Base-by-base conservation (phyloP, 2,888 invertebrate species). In the Adelognathus sp. region DNA sequence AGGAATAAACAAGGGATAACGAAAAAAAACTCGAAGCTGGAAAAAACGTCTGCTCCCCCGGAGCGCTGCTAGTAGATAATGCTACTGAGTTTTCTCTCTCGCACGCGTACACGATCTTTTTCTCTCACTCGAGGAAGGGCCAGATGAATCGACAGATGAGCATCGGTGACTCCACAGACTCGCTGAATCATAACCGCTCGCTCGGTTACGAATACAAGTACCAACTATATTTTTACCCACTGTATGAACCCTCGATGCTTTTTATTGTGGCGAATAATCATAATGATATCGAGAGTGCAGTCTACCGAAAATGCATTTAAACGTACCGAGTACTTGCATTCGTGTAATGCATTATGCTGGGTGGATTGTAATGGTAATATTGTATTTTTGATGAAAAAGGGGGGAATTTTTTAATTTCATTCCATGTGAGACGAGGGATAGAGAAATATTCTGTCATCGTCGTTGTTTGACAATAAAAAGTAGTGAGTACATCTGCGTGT, bases 251-350 rank as follows among this genome's bases (percentile, higher is more conserved):
- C 21, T 16, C 18, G 9, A 46, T 46, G 18, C 16, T 24, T 33
- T 56, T 16, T 56, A 21, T 56, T 31, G 7, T 29, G 11, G 0
- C 31, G 14, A 46, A 33, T 31, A 44, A 78, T 64, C 60, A 74
- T 74, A 27, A 73, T 52, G 41, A 78, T 36, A 41, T 39, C 41
- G 21, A 67, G 50, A 58, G 33, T 67, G 79, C 73, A 75, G 56
- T 75, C 54, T 29, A 66, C n/a, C 44, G 33, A 66, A 75, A 71
- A 71, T 79, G 79, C 79, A 75, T 79, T 67, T 46, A 60, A 29
- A 52, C 21, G 18, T 54, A 33, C 41, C 24, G 18, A 18, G 18
- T 16, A 41, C 61, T 24, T 44, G 24, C 36, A 9, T 58, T 14
- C 54, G 31, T 27, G 24, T n/a, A 58, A 52, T 36, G 18, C 41